Base-by-base conservation (phyloP, 2,888 invertebrate species). In the Psylliodes chrysocephalus region DNA sequence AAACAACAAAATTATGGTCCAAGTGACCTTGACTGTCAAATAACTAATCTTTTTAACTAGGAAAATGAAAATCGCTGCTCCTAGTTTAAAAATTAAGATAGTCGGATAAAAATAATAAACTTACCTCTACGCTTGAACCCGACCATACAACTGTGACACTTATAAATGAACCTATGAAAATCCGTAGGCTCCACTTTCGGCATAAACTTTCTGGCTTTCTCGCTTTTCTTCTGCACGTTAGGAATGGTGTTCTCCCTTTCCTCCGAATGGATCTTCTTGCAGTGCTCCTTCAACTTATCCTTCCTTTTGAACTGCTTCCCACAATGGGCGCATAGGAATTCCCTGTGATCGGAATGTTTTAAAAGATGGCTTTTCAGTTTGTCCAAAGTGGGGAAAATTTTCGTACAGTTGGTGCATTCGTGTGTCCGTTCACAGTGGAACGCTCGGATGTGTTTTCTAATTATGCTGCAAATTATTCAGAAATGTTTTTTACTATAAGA, bases 91-190 rank as follows among this genome's bases (percentile, higher is more conserved):
- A n/a, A n/a, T n/a, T n/a, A n/a, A n/a, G n/a, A n/a, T n/a, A n/a
- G n/a, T n/a, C n/a, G n/a, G n/a, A n/a, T n/a, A n/a, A n/a, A n/a
- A 22, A 22, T 22, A 35, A 40, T 4, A 6, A 4, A 69, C 69
- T 70, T 69, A 78, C 94, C 95, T 67, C 94, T 87, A 57, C 94
- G 85, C 84, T 95, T 91, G 78, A 93, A 91, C 66, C 91, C 91
- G 22, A 91, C 83, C 76, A 90, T 81, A 80, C 93, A 93, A 51
- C 86, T 85, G 72, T 90, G 89, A 78, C 93, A 93, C 79, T 91
- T 92, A 81, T 90, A 92, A 64, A 90, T 86, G 77, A 90, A 92
- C 51, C 89, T 84, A 76, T 90, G 88, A 77, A 90, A 91, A 81
- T 91, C 90, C 8, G 86, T 87, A 0, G 89, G 88, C 64, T 79